A percentile compares a stretch with the other conserved stretches of the same genome.
phyloP scores from a whole-genome alignment of 23 tunicate species.

The Oikopleura albicans region DNA sequence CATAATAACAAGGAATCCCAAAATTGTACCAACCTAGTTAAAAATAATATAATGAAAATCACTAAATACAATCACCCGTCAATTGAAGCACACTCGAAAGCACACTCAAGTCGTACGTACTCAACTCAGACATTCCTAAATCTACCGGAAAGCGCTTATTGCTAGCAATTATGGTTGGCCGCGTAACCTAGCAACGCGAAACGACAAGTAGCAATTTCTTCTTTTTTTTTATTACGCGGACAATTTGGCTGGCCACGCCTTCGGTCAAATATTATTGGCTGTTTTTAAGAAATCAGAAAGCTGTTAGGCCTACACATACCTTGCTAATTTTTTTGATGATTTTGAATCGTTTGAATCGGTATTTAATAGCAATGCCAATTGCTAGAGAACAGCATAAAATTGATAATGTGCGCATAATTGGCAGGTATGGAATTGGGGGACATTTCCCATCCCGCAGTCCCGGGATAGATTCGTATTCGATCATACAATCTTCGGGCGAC shows the following conservation, averaged over 20 bases:
- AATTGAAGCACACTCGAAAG: no score
- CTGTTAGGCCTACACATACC: no score
- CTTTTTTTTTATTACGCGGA: no score
- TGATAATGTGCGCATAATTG: background rate
- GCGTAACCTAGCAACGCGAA: no score
- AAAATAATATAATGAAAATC: background rate
- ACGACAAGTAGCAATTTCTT: no score
- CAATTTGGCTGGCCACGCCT: no score
- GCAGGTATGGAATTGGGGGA: background rate
- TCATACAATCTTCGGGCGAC: background rate
- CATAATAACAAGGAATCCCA: background rate
- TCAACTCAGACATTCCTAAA: no score
- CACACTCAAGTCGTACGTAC: no score
- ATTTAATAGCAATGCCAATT: background rate
- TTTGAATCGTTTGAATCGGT: background rate
- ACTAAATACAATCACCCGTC: background rate
- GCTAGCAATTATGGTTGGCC: no score
- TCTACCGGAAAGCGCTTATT: no score
- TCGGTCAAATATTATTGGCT: no score
- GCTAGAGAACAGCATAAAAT: background rate
- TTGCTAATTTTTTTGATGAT: background rate
- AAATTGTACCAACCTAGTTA: background rate
- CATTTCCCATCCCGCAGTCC: background rate
- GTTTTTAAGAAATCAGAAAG: no score
- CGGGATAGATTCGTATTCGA: background rate